phyloP scores from a whole-genome alignment of 1,140 invertebrate genomes.

The Tetramorium parvispinum region DNA sequence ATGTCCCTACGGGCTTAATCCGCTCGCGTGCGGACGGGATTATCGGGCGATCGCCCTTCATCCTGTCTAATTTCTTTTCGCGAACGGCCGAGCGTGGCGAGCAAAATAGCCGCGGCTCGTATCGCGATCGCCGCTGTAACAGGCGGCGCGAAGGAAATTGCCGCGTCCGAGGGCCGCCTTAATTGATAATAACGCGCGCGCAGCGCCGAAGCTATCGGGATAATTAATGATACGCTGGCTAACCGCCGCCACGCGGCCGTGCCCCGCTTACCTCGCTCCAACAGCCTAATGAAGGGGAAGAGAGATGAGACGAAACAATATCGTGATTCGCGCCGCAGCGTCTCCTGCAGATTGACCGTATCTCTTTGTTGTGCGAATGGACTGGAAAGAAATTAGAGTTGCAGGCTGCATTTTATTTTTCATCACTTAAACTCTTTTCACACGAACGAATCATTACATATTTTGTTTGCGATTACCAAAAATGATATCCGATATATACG shows the following conservation, averaged over 20 bases:
- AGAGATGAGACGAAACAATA: constrained; percentile 15
- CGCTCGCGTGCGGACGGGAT: constrained; percentile 12
- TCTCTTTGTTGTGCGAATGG: not conserved
- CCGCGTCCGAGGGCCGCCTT: constrained; percentile 56
- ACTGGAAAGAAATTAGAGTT: not conserved
- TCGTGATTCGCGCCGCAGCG: not conserved
- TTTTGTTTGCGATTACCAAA: not conserved
- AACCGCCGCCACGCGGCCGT: constrained; percentile 22
- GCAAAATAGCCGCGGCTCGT: constrained; percentile 55
- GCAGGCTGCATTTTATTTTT: not conserved
- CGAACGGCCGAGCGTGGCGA: constrained; percentile 52
- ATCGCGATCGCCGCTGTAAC: constrained; percentile 56
- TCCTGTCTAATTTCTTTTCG: constrained; percentile 63
- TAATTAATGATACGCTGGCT: constrained; percentile 62
- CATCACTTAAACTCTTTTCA: not conserved
- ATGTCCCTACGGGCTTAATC: not conserved
- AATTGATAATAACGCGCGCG: constrained; percentile 60
- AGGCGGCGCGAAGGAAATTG: constrained; percentile 65
- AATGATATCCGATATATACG: not conserved
- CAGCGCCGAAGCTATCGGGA: constrained; percentile 54
- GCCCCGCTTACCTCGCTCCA: constrained; percentile 29
- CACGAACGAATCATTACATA: not conserved
- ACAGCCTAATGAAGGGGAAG: constrained; percentile 39
- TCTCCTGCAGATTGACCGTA: not conserved
- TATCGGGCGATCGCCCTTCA: constrained; percentile 39